Percentiles rank a stretch among this genome's conserved stretches.
Evolutionary conservation across 1,140 invertebrate genomes (phyloP).

Genomic region (Oryzaephilus surinamensis): DNA sequence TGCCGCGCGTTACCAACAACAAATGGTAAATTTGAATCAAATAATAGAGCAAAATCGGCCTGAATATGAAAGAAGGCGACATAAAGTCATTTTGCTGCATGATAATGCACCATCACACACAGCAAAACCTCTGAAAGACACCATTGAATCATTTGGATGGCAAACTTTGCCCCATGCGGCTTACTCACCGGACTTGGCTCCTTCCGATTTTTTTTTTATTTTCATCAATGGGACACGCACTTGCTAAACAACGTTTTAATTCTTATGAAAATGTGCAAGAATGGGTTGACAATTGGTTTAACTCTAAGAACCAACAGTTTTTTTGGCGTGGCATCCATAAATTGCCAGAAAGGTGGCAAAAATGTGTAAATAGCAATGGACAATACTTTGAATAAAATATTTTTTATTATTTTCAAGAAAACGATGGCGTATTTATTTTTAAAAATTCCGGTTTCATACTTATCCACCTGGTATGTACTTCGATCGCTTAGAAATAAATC

Average conservation of each 20-base stretch:
- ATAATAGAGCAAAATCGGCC: conserved; percentile 5
- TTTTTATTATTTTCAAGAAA: no score
- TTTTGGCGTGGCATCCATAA: conserved; percentile 1
- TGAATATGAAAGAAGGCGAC: conserved; percentile 6
- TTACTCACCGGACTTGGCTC: conserved; percentile 6
- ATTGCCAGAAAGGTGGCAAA: conserved; percentile 3
- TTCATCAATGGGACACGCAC: conserved; percentile 1
- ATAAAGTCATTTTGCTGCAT: conserved; percentile 16
- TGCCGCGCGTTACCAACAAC: conserved; percentile 12
- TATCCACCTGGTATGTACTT: no score
- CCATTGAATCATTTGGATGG: conserved; percentile 16
- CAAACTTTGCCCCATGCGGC: conserved; percentile 13
- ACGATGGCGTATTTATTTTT: no score
- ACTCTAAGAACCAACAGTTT: conserved; percentile 2
- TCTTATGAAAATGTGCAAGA: conserved; percentile 1
- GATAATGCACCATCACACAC: conserved; percentile 18
- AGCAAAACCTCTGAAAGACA: conserved; percentile 17
- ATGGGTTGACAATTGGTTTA: neutral
- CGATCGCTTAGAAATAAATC: no score
- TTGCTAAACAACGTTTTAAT: neutral
- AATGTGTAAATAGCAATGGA: neutral
- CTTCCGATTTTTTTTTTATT: conserved; percentile 2
- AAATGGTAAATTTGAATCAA: conserved; percentile 19
- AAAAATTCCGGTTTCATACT: no score
- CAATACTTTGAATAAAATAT: conserved; percentile 5